Evolutionary conservation across 2,888 invertebrate genomes (phyloP).

Genomic region (Ennomos quercinarius): DNA sequence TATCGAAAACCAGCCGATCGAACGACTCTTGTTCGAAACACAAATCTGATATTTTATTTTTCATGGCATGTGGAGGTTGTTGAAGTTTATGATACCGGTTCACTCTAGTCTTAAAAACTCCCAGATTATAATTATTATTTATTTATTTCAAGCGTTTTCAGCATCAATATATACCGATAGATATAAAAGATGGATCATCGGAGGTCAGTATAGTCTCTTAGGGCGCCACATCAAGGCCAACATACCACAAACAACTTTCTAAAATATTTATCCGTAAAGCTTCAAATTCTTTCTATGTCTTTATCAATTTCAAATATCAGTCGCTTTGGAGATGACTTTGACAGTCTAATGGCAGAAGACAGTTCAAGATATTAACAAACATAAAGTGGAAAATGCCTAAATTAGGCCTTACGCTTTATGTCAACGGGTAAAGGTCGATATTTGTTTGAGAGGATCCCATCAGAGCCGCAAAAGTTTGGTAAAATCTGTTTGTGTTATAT

Average conservation of each 20-base stretch:
- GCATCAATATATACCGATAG: too few species aligned
- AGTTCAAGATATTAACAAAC: slow-evolving; percentile 57
- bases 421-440: slow-evolving; percentile 38
- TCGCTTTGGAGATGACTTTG: slow-evolving; percentile 56
- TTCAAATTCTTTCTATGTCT: slow-evolving; percentile 20
- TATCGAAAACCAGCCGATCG: too few species aligned
- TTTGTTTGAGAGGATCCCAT: slow-evolving; percentile 27
- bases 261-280: slow-evolving; percentile 20
- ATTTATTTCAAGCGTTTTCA: too few species aligned
- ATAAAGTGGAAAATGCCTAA: slow-evolving; percentile 28
- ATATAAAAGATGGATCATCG: too few species aligned
- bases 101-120: too few species aligned
- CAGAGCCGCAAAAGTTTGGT: slow-evolving; percentile 30
- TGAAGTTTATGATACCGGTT: too few species aligned
- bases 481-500: slow-evolving; percentile 24
- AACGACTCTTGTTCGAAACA: too few species aligned
- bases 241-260: not conserved
- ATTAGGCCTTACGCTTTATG: slow-evolving; percentile 27
- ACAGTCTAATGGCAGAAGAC: slow-evolving; percentile 61
- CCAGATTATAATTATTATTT: too few species aligned
- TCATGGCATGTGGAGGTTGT: too few species aligned
- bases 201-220: too few species aligned
- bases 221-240: too few species aligned
- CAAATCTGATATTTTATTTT: too few species aligned
- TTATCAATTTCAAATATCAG: slow-evolving; percentile 54